A percentile compares a stretch with the other conserved stretches of the same genome.
Conservation (phyloP, 2,888 invertebrate species). For the Atherix ibis region DNA sequence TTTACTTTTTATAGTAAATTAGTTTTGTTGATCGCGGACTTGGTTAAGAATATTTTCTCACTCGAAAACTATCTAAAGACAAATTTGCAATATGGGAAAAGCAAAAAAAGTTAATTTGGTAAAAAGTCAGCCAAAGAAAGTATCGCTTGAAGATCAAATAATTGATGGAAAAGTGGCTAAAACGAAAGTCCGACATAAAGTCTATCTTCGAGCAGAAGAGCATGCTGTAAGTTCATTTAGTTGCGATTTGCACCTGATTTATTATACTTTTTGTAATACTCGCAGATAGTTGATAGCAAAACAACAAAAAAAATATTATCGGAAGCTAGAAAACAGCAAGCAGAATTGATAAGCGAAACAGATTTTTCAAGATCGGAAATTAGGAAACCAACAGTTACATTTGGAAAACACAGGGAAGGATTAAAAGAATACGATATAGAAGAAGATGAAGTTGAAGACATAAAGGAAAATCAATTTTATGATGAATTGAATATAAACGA, state of each 20-base stretch:
- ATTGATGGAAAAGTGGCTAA: neutral
- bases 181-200: neutral
- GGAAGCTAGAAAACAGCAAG: neutral
- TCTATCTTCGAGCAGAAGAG: neutral
- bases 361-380: too few species aligned
- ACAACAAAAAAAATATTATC: neutral
- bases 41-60: too few species aligned
- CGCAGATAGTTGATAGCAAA: neutral
- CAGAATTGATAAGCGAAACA: neutral
- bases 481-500: constrained; percentile 64
- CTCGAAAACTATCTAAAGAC: too few species aligned
- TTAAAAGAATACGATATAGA: too few species aligned
- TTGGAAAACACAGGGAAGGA: too few species aligned
- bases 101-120: neutral
- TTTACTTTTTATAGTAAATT: too few species aligned
- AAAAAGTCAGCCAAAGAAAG: constrained; percentile 7
- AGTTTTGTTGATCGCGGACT: too few species aligned
- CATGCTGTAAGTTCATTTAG: neutral
- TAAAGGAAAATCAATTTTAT: constrained; percentile 42
- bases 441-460: constrained; percentile 28
- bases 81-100: too few species aligned
- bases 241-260: neutral
- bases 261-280: neutral
- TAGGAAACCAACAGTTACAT: neutral
- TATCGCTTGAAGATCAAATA: neutral